Percentiles rank a stretch among this genome's conserved stretches.
Evolutionary conservation across 2,797 vertebrate species (phyloP).

Genomic region (Bradypus variegatus): DNA sequence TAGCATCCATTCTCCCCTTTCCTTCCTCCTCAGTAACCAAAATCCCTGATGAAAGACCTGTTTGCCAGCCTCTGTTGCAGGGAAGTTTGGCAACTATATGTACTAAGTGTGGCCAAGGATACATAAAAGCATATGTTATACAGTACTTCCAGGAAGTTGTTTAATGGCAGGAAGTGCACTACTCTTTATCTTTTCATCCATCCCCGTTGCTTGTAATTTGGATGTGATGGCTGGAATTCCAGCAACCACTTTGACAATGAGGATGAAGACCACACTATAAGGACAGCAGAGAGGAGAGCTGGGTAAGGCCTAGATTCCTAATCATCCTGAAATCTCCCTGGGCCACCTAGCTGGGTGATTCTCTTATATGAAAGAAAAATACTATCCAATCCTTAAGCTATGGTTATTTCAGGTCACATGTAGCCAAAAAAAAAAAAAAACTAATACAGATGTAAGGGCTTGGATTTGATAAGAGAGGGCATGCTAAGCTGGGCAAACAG

Average conservation of each 20-base stretch:
- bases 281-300: background rate
- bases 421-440: background rate
- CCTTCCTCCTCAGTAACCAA: background rate
- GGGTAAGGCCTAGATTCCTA: background rate
- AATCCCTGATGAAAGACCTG: background rate
- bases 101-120: background rate
- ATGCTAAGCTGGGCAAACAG: background rate
- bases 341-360: background rate
- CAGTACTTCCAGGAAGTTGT: background rate
- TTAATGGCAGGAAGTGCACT: background rate
- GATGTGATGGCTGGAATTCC: background rate
- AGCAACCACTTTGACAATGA: background rate
- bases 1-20: background rate
- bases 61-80: background rate
- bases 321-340: background rate
- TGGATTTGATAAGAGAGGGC: background rate
- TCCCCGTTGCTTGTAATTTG: background rate
- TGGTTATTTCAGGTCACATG: background rate
- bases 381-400: background rate
- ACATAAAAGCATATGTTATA: background rate
- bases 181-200: background rate
- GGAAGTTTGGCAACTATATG: background rate
- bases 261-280: background rate
- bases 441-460: background rate
- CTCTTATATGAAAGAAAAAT: constrained; percentile 18